Evolutionary conservation across 2,797 vertebrate species (phyloP).

Genomic region (Hoplostethus atlanticus): DNA sequence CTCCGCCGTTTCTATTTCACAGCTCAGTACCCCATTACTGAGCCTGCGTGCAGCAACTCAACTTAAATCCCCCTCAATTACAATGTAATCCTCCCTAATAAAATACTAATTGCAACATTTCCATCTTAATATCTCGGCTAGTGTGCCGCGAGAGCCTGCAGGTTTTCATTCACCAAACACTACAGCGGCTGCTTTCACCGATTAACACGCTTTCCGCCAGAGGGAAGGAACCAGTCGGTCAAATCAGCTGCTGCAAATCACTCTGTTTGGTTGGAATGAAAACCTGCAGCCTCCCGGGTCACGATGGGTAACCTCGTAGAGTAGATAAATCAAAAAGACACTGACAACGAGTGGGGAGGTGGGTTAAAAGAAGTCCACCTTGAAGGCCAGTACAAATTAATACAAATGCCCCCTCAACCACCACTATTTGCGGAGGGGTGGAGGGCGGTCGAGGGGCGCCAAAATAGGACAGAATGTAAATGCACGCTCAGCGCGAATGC

Average conservation of each 20-base stretch:
- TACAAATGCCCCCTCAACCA: not conserved
- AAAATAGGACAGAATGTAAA: constrained; percentile 51
- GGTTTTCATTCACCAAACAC: too few relatives aligned
- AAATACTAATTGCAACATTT: constrained; percentile 10
- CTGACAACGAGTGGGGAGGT: not conserved
- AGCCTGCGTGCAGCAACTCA: not conserved
- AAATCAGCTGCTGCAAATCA: not conserved
- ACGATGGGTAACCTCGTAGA: too few relatives aligned
- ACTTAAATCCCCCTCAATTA: constrained; percentile 26
- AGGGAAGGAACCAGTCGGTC: too few relatives aligned
- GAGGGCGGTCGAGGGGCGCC: constrained; percentile 5
- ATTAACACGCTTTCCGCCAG: not conserved
- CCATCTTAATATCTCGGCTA: not conserved
- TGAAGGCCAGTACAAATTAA: constrained; percentile 7
- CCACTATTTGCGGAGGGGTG: too few relatives aligned
- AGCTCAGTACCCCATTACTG: constrained; percentile 9
- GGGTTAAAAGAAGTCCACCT: constrained; percentile 10
- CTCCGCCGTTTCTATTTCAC: constrained; percentile 24
- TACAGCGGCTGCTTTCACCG: too few relatives aligned
- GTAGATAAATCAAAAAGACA: not conserved
- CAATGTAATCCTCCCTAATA: constrained; percentile 16
- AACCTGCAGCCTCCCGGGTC: too few relatives aligned
- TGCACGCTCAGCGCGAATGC: constrained; percentile 69
- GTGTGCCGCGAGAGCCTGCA: too few relatives aligned
- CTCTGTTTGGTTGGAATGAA: not conserved